phyloP scores from a whole-genome alignment of 2,888 invertebrate species.

The Nebria brevicollis region DNA sequence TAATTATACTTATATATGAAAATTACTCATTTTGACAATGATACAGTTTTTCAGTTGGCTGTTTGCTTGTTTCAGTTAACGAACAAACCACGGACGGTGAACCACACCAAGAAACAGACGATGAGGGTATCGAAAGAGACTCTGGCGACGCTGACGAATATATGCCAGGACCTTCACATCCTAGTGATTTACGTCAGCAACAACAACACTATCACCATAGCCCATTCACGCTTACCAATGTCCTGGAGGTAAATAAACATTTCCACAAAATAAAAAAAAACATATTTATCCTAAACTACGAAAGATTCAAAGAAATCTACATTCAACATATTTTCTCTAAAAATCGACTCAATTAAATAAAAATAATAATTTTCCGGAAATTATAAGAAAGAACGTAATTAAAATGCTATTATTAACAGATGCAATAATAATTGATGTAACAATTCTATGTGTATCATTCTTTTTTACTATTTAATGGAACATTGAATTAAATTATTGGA shows the following conservation, averaged over 20 bases:
- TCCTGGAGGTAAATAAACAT: conserved; percentile 66
- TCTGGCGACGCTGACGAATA: conserved; percentile 75
- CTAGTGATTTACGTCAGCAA: conserved; percentile 50
- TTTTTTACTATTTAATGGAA: too few species aligned
- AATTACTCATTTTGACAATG: not conserved
- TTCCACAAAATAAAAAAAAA: too few species aligned
- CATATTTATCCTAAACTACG: too few species aligned
- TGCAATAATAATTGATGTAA: too few species aligned
- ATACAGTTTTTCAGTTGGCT: not conserved
- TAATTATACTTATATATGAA: too few species aligned
- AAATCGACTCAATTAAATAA: too few species aligned
- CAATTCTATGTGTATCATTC: too few species aligned
- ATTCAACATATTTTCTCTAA: too few species aligned
- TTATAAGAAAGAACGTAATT: too few species aligned
- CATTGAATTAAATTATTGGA: not conserved
- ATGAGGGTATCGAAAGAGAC: conserved; percentile 91
- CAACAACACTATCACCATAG: conserved; percentile 28
- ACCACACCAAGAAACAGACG: conserved; percentile 73
- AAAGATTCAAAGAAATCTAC: too few species aligned
- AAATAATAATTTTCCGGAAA: too few species aligned
- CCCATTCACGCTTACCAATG: conserved; percentile 67
- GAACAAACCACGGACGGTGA: conserved; percentile 53
- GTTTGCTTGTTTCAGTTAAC: conserved; percentile 50
- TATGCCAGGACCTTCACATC: conserved; percentile 52
- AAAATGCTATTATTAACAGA: too few species aligned